Conservation (phyloP, 2,797 vertebrate species). For the Crypturellus tataupa region DNA sequence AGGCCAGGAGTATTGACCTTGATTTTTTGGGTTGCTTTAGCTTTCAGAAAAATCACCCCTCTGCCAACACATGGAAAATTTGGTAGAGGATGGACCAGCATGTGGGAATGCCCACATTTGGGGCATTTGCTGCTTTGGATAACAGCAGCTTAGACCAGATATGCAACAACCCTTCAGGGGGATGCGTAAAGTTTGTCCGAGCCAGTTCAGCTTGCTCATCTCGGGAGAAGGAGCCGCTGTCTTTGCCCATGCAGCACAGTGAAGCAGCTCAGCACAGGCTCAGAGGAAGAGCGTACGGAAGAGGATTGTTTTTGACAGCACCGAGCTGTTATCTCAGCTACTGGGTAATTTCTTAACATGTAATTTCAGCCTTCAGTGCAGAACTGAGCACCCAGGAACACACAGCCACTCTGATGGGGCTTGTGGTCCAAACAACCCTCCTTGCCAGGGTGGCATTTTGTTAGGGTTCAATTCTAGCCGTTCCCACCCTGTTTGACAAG, state of each 20-base stretch:
- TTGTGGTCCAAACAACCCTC: rapidly evolving
- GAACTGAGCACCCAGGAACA: not conserved
- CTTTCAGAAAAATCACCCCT: not conserved
- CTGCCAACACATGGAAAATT: not conserved
- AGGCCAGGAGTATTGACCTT: not conserved
- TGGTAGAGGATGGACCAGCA: not conserved
- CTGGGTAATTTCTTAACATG: constrained; percentile 33
- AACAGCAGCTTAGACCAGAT: not conserved
- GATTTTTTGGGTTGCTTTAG: not conserved
- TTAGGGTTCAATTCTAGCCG: rapidly evolving
- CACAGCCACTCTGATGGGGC: not conserved
- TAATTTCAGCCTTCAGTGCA: constrained; percentile 50
- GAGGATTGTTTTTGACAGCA: not conserved
- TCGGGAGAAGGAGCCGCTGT: not conserved
- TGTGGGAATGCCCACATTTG: not conserved
- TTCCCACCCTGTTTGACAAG: not conserved
- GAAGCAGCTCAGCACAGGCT: not conserved
- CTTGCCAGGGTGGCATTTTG: not conserved
- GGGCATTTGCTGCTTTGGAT: not conserved
- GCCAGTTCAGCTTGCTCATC: not conserved
- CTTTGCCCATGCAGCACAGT: rapidly evolving
- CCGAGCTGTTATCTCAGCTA: constrained; percentile 30
- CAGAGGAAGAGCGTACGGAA: not conserved
- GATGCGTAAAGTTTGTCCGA: not conserved
- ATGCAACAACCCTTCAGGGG: not conserved